Base-by-base conservation (phyloP, 2,797 vertebrate genomes). In the Streptopelia turtur region DNA sequence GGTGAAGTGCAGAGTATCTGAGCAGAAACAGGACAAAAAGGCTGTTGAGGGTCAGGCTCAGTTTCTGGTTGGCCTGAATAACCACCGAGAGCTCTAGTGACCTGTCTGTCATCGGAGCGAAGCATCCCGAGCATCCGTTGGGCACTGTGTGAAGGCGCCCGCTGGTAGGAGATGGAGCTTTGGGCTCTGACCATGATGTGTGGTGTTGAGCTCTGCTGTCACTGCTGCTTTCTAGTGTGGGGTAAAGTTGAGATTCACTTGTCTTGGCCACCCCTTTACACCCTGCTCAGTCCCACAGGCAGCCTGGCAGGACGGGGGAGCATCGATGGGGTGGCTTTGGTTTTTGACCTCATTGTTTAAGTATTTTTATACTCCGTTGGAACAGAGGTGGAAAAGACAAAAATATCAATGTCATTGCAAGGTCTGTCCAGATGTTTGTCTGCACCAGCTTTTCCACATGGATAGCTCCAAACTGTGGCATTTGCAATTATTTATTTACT, bases 111-210 rank as follows among this genome's bases (percentile, higher is more conserved):
- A 37, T 4, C 0, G 1, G 63, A 64, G 39, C 37, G 76, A 17
- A 43, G 41, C 41, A 43, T 17, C 41, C 41, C 16, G 27, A 63
- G 27, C 10, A 24, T n/a, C 52, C 47, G 14, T 24, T 49, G 23
- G 71, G 31, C 69, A 41, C 41, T 60, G 16, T 33, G 37, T 0
- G 7, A 41, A 16, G 37, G 60, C 52, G 77, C 22, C 35, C 47
- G 25, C n/a, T 64, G 30, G 23, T 35, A 18, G 86, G 83, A 63
- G 41, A 37, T 20, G 27, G 49, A 56, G 37, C 18, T 41, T 2
- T 5, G 22, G 41, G 41, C n/a, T 35, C 52, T 7, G 5, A 1
- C 18, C 5, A 6, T 4, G 31, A 33, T 8, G n/a, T 9, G 17
- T 37, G 47, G 9, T 49, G 37, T 15, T 37, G 4, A 68, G 18